Conservation (phyloP, 2,113 vertebrate genomes). For the Psophia crepitans region DNA sequence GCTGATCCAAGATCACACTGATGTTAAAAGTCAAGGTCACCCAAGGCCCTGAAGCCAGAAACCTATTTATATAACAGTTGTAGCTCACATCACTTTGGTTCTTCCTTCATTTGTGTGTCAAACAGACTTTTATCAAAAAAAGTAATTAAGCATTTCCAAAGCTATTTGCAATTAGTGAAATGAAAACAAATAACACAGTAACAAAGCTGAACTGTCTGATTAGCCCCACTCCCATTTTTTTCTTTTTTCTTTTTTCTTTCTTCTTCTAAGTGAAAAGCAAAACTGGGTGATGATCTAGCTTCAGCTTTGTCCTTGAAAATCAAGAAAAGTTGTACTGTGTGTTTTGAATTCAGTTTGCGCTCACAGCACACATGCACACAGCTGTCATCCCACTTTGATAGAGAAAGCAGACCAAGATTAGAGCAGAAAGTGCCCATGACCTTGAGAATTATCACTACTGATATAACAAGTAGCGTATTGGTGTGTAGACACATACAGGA, state of each 20-base stretch:
- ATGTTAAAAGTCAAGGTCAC: background rate
- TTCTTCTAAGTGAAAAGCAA: background rate
- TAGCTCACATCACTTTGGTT: background rate
- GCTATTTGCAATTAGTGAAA: background rate
- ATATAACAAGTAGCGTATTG: background rate
- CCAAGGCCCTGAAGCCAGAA: background rate
- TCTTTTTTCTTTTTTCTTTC: background rate
- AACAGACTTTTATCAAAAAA: background rate
- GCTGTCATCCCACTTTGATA: background rate
- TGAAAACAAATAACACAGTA: background rate
- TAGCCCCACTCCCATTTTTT: background rate
- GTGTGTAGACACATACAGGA: background rate
- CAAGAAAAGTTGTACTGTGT: background rate
- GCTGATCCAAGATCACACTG: background rate
- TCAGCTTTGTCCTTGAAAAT: conserved; percentile 46
- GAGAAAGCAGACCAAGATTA: conserved; percentile 19
- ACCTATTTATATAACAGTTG: background rate
- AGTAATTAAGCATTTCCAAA: background rate
- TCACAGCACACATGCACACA: background rate
- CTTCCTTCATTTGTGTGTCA: background rate
- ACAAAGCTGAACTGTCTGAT: background rate
- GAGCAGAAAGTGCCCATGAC: background rate
- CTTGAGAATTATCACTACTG: conserved; percentile 42
- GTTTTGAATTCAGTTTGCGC: conserved; percentile 16
- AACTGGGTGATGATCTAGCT: background rate